Evolutionary conservation across 1,140 invertebrate genomes (phyloP).

Genomic region (Euura saliciscinereae): DNA sequence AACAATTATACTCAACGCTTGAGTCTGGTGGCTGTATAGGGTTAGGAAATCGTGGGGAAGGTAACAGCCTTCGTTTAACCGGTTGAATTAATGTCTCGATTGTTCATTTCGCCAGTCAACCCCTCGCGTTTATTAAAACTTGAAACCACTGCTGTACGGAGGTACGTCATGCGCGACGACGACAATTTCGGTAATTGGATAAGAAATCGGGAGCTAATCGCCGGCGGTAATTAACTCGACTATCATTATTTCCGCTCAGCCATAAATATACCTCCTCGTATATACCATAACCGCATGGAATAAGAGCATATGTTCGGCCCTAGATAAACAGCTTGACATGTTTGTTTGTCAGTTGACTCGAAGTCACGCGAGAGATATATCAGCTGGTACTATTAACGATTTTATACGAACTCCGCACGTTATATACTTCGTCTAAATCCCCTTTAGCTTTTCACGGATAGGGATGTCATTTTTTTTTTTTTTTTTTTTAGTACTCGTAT

Average conservation of each 20-base stretch:
- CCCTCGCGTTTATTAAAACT: background rate
- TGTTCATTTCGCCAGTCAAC: background rate
- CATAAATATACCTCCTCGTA: background rate
- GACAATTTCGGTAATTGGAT: too few species aligned
- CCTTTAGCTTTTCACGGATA: background rate
- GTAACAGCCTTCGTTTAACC: background rate
- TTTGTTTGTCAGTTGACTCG: background rate
- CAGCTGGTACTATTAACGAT: background rate
- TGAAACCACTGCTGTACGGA: too few species aligned
- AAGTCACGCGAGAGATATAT: background rate
- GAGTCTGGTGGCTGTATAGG: background rate
- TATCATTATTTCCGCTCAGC: background rate
- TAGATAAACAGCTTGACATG: background rate
- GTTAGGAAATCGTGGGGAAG: background rate
- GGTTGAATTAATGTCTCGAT: background rate
- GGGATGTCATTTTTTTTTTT: too few species aligned
- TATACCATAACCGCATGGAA: background rate
- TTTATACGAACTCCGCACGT: background rate
- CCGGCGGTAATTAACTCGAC: too few species aligned
- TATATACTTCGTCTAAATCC: background rate
- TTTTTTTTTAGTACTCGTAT: background rate
- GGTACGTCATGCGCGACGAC: too few species aligned
- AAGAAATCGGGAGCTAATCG: too few species aligned
- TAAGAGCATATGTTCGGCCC: background rate
- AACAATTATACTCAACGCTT: background rate